Evolutionary conservation across 2,888 invertebrate genomes (phyloP).

Genomic region (Thymelicus sylvestris): DNA sequence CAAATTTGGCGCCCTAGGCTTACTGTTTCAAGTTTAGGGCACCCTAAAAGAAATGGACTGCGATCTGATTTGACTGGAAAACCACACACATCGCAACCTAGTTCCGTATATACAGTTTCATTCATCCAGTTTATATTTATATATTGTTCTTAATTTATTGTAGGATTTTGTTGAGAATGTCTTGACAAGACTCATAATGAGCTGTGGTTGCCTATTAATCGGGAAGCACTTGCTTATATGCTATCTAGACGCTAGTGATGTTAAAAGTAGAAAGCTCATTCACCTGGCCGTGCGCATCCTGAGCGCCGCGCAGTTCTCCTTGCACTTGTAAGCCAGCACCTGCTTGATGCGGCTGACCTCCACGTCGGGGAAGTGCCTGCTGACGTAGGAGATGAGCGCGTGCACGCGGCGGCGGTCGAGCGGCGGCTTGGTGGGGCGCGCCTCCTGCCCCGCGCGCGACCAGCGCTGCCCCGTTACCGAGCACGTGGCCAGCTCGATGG

Average conservation of each 20-base stretch:
- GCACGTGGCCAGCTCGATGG: constrained; percentile 89
- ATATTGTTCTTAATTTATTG: too few relatives aligned
- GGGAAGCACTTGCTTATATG: too few relatives aligned
- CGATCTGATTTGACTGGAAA: too few relatives aligned
- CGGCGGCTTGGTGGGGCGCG: constrained; percentile 90
- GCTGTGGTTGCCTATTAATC: too few relatives aligned
- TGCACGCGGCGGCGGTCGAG: constrained; percentile 89
- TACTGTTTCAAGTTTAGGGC: too few relatives aligned
- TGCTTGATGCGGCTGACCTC: constrained; percentile 91
- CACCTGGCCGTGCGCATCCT: constrained; percentile 90
- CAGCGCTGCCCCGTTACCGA: constrained; percentile 91
- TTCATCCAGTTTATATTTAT: too few relatives aligned
- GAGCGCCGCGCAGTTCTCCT: constrained; percentile 90
- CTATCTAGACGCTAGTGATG: background rate
- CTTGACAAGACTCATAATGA: too few relatives aligned
- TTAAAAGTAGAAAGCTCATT: constrained; percentile 38
- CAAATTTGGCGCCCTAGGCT: too few relatives aligned
- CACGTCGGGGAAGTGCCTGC: constrained; percentile 89
- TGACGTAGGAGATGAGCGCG: constrained; percentile 91
- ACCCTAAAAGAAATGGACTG: background rate
- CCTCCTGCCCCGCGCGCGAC: constrained; percentile 89
- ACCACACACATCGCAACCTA: too few relatives aligned
- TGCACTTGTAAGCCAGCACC: constrained; percentile 91
- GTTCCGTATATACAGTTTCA: too few relatives aligned
- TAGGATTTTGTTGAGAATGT: too few relatives aligned